These are phyloP conservation scores for Herpetotheres cachinnans DNA, from an alignment of 2,113 vertebrate genomes.

Conservation along the genomic window DNA sequence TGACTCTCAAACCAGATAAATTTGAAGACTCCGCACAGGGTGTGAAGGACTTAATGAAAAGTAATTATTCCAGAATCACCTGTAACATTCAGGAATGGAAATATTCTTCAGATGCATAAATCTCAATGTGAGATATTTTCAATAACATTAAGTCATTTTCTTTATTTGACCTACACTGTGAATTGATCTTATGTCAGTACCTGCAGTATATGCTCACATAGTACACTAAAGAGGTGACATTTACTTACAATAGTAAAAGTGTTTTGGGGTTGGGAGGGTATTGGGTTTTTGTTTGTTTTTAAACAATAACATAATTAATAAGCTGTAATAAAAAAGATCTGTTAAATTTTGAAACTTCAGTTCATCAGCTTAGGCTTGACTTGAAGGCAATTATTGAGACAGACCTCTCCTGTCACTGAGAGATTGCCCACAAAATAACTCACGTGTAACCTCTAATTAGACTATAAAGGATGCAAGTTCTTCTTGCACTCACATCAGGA, in stretches of 20 bases:
- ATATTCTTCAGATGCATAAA: background rate
- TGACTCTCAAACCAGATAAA: background rate
- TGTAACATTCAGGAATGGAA: background rate
- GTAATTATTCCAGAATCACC: background rate
- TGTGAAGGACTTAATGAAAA: background rate
- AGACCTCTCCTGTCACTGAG: background rate
- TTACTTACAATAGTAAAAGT: background rate
- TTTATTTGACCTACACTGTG: background rate
- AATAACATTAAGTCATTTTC: background rate
- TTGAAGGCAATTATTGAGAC: background rate
- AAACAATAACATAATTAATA: background rate
- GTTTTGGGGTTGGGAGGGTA: fast-evolving
- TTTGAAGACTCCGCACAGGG: background rate
- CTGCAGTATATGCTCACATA: background rate
- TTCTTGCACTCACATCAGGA: background rate
- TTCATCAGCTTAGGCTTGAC: background rate
- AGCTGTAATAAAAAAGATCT: background rate
- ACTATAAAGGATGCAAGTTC: background rate
- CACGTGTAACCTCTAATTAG: background rate
- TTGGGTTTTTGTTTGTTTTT: background rate
- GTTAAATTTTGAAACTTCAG: background rate
- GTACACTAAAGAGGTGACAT: background rate
- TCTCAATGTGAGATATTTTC: background rate
- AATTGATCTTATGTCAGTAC: background rate
- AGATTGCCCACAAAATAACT: background rate